Evolutionary conservation across 2,888 invertebrate genomes (phyloP).

Genomic region (Mylabris sibirica): DNA sequence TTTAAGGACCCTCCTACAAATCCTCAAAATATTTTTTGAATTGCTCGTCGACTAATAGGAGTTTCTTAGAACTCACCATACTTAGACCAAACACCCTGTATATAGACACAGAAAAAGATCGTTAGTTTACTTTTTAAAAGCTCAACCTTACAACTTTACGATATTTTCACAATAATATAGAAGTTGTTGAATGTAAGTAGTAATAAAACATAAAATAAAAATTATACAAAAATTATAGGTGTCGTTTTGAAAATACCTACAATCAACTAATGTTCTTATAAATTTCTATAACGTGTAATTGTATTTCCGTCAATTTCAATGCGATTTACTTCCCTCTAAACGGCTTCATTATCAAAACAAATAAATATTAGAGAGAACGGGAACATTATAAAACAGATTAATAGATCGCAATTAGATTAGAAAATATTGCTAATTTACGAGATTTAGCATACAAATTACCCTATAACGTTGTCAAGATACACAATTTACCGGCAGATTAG

Average conservation of each 20-base stretch:
- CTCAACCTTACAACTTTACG: not conserved
- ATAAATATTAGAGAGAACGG: not conserved
- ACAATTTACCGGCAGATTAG: too few species aligned
- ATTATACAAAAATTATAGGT: not conserved
- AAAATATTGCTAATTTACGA: not conserved
- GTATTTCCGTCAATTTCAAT: slow-evolving; percentile 1
- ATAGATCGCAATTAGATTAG: not conserved
- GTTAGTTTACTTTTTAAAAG: not conserved
- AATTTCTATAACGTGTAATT: not conserved
- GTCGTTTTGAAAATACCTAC: not conserved
- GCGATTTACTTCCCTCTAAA: not conserved
- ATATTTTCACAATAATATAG: not conserved
- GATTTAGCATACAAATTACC: slow-evolving; percentile 2
- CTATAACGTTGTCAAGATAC: not conserved
- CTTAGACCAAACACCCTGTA: too few species aligned
- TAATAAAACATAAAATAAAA: not conserved
- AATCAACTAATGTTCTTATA: not conserved
- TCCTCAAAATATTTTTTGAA: too few species aligned
- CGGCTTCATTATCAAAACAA: not conserved
- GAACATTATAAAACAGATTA: not conserved
- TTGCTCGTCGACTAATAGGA: too few species aligned
- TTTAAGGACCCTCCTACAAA: too few species aligned
- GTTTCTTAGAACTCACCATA: too few species aligned
- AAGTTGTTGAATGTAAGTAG: not conserved
- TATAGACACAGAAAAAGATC: not conserved